Evolutionary conservation across 2,113 vertebrate genomes (phyloP).

Genomic region (Stegostoma tigrinum): DNA sequence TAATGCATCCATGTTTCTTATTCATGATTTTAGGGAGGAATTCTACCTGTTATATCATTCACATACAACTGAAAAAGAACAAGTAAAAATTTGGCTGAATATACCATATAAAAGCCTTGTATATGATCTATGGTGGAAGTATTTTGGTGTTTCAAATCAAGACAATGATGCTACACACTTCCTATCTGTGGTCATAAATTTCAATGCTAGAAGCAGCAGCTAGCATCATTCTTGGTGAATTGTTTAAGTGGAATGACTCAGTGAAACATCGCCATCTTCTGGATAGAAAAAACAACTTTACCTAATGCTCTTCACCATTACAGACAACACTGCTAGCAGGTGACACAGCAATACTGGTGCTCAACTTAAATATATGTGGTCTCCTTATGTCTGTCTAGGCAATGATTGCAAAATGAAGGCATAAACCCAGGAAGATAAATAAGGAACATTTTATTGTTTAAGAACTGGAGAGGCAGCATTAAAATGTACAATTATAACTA

Average conservation of each 20-base stretch:
- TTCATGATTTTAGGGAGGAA: background rate
- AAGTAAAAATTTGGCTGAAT: background rate
- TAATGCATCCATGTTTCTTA: background rate
- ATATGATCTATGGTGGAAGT: background rate
- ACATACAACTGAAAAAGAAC: background rate
- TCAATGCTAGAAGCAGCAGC: background rate
- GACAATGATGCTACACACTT: background rate
- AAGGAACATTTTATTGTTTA: background rate
- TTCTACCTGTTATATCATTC: background rate
- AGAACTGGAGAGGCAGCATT: background rate
- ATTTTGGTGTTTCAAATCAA: background rate
- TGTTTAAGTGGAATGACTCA: no score
- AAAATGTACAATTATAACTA: background rate
- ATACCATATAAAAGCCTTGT: background rate
- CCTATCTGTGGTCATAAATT: background rate
- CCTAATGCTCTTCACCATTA: background rate
- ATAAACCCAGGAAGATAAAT: background rate
- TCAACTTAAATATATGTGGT: background rate
- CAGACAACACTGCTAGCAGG: background rate
- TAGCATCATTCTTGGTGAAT: background rate
- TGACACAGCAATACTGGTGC: background rate
- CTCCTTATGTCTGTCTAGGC: background rate
- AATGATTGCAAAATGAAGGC: background rate
- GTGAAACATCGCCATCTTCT: background rate
- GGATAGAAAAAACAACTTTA: background rate